phyloP scores from a whole-genome alignment of 2,888 invertebrate species.

The Ectemnius lituratus region DNA sequence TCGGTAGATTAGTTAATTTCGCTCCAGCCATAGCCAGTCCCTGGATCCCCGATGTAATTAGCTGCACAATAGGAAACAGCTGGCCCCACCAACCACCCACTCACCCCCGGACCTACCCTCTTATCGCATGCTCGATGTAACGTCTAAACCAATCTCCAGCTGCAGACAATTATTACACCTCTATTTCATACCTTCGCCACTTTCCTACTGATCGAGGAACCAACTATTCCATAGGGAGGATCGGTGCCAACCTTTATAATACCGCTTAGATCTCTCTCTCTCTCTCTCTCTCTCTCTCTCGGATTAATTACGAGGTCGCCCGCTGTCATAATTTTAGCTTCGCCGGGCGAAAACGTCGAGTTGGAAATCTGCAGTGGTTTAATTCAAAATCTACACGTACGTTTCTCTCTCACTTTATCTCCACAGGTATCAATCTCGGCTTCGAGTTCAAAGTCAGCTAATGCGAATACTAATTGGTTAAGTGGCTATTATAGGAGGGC shows the following conservation, averaged over 20 bases:
- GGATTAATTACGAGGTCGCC: no score
- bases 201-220: no score
- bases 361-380: no score
- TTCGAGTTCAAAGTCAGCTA: not conserved
- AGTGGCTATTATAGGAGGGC: constrained; percentile 4
- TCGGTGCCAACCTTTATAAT: no score
- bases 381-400: no score
- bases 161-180: constrained; percentile 68
- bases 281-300: no score
- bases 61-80: constrained; percentile 73
- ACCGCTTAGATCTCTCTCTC: no score
- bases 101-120: not conserved
- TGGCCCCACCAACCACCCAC: constrained; percentile 40
- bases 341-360: no score
- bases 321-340: no score
- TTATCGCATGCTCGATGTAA: constrained; percentile 64
- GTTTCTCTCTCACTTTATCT: no score
- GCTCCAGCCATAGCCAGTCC: constrained; percentile 60
- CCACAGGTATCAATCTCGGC: not conserved
- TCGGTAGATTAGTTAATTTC: constrained; percentile 74
- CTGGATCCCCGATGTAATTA: constrained; percentile 73
- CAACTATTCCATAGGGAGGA: no score
- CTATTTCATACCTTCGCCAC: constrained; percentile 51
- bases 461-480: constrained; percentile 6
- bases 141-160: constrained; percentile 68